phyloP scores from a whole-genome alignment of 2,797 vertebrate genomes.

The Pantherophis alleghaniensis region DNA sequence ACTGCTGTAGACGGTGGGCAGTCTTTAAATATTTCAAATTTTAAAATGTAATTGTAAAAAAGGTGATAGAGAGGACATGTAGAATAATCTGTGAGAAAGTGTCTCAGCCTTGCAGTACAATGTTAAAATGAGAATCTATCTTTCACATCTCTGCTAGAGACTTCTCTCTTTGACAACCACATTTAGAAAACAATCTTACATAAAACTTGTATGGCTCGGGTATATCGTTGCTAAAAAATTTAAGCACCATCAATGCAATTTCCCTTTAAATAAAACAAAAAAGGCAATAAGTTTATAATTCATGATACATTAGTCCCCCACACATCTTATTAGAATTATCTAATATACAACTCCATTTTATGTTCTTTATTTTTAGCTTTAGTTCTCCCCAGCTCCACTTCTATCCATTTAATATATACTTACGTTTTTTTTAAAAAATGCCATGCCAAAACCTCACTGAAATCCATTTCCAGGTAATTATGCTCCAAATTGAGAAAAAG shows the following conservation, averaged over 20 bases:
- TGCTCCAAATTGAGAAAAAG: background rate
- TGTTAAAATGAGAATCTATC: background rate
- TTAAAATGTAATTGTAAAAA: background rate
- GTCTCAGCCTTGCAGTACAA: background rate
- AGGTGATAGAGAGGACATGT: background rate
- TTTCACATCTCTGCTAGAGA: slow-evolving; percentile 4
- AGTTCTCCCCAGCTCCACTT: background rate
- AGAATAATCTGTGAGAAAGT: background rate
- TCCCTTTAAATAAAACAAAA: slow-evolving; percentile 52
- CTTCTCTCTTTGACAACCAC: slow-evolving; percentile 12
- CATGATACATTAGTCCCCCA: background rate
- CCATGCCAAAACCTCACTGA: slow-evolving; percentile 25
- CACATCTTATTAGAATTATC: slow-evolving; percentile 20
- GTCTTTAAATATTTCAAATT: background rate
- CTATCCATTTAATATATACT: slow-evolving; percentile 13
- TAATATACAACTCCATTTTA: slow-evolving; percentile 20
- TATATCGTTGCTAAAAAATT: slow-evolving; percentile 28
- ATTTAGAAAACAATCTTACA: slow-evolving; percentile 24
- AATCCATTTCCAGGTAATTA: slow-evolving; percentile 25
- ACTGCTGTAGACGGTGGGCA: background rate
- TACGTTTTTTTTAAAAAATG: slow-evolving; percentile 16
- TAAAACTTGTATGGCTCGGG: slow-evolving; percentile 19
- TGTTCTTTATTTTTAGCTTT: slow-evolving; percentile 13
- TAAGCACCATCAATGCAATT: slow-evolving; percentile 2
- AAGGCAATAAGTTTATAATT: slow-evolving; percentile 14